phyloP scores from a whole-genome alignment of 2,797 vertebrate species.

The Mormyrus hasselquistii region DNA sequence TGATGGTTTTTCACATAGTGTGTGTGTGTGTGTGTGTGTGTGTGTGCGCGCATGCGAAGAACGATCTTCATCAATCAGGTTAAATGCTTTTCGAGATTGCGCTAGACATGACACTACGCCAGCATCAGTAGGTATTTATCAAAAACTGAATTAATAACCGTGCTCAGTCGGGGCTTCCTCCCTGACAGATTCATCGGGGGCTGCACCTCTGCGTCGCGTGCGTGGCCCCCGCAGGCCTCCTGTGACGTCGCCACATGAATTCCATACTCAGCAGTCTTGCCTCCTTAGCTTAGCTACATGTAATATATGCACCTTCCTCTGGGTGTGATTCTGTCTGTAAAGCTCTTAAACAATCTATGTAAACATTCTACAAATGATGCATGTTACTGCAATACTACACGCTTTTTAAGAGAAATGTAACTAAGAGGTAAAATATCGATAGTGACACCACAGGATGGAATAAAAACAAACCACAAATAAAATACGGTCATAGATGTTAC shows the following conservation, averaged over 20 bases:
- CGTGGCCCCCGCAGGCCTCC: conserved; percentile 67
- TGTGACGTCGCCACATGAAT: conserved; percentile 75
- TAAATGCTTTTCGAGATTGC: conserved; percentile 73
- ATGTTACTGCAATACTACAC: not conserved
- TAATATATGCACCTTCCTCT: not conserved
- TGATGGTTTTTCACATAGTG: not conserved
- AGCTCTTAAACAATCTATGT: not conserved
- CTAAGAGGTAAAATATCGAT: too few relatives aligned
- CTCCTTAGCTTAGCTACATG: not conserved
- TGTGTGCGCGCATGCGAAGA: conserved; percentile 52
- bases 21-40: not conserved
- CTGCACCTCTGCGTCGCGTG: conserved; percentile 74
- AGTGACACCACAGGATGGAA: too few relatives aligned
- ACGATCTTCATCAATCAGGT: conserved; percentile 84
- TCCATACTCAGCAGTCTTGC: conserved; percentile 59
- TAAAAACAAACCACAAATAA: too few relatives aligned
- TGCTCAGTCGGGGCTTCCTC: conserved; percentile 59
- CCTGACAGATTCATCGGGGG: conserved; percentile 73
- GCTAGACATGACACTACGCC: conserved; percentile 72
- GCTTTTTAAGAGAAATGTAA: not conserved
- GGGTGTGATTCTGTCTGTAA: not conserved
- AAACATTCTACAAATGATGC: not conserved
- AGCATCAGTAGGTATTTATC: conserved; percentile 78
- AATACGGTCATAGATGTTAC: too few relatives aligned
- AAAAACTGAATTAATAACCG: conserved; percentile 80